Evolutionary conservation across 2,888 invertebrate species (phyloP).

Genomic region (Cheilosia soror): DNA sequence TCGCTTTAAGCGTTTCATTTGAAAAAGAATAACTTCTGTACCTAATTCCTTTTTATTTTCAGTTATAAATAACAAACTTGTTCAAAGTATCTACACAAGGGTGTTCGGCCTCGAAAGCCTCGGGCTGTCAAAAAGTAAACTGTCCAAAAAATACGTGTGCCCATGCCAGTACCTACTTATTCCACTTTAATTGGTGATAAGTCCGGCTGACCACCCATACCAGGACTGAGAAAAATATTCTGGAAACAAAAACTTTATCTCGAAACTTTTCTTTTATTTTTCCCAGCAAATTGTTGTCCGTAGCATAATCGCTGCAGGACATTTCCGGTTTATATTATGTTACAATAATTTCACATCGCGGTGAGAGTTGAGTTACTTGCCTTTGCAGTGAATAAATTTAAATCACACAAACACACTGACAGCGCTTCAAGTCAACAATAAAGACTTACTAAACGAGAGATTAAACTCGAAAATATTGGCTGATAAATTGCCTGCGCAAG

Average conservation of each 20-base stretch:
- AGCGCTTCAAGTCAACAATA: constrained; percentile 13
- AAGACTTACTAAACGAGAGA: constrained; percentile 39
- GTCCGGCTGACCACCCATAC: neutral
- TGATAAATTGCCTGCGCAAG: constrained; percentile 47
- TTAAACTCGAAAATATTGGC: constrained; percentile 53
- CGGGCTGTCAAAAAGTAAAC: constrained; percentile 14
- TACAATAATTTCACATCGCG: constrained; percentile 4
- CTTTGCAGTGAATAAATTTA: constrained; percentile 8
- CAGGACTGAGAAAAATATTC: neutral
- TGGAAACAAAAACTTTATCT: constrained; percentile 2
- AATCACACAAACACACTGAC: constrained; percentile 14
- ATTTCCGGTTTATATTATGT: constrained; percentile 34
- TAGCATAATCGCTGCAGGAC: constrained; percentile 21
- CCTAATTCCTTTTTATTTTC: neutral
- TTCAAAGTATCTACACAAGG: constrained; percentile 23
- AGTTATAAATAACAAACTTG: constrained; percentile 43
- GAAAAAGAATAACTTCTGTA: constrained; percentile 24
- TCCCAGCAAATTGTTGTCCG: constrained; percentile 12
- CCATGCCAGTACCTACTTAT: neutral
- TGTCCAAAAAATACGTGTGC: constrained; percentile 1
- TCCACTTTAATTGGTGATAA: too few relatives aligned
- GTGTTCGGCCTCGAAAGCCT: constrained; percentile 25
- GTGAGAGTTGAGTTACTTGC: neutral
- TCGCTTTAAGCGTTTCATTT: constrained; percentile 11
- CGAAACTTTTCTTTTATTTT: constrained; percentile 3